Evolutionary conservation across 2,797 vertebrate species (phyloP).

Genomic region (Chiroxiphia lanceolata): DNA sequence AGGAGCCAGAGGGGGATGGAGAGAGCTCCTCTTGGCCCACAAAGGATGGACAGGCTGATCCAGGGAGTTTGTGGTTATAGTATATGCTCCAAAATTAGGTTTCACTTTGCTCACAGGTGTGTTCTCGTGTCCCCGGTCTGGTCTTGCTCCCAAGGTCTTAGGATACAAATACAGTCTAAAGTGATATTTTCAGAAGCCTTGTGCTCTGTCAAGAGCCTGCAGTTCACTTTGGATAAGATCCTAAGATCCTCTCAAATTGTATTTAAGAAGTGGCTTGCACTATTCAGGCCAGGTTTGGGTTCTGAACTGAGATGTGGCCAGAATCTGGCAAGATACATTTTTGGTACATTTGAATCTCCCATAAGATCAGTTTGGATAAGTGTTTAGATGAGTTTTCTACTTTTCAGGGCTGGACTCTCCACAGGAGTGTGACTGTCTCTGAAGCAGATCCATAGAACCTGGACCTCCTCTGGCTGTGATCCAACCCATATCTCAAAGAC

Average conservation of each 20-base stretch:
- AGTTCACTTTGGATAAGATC: not conserved
- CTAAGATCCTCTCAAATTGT: not conserved
- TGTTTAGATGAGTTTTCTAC: not conserved
- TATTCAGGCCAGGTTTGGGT: not conserved
- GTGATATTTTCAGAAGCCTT: not conserved
- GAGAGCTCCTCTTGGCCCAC: not conserved
- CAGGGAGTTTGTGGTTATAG: not conserved
- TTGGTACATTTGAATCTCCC: not conserved
- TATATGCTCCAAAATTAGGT: not conserved
- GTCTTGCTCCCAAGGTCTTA: not conserved
- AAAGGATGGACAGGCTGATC: not conserved
- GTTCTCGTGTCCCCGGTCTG: not conserved
- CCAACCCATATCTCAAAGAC: not conserved
- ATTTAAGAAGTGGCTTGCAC: not conserved
- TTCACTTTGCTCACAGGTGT: not conserved
- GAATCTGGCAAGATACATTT: not conserved
- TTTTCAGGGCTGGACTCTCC: not conserved
- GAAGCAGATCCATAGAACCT: not conserved
- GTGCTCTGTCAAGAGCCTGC: not conserved
- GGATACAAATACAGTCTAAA: not conserved
- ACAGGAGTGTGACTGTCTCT: not conserved
- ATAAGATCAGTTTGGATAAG: not conserved
- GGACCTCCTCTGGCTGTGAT: not conserved
- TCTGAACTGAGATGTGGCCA: not conserved
- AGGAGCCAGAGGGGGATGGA: not conserved